Conservation (phyloP, 2,113 vertebrate genomes). For the Phrynosoma blainvillii region DNA sequence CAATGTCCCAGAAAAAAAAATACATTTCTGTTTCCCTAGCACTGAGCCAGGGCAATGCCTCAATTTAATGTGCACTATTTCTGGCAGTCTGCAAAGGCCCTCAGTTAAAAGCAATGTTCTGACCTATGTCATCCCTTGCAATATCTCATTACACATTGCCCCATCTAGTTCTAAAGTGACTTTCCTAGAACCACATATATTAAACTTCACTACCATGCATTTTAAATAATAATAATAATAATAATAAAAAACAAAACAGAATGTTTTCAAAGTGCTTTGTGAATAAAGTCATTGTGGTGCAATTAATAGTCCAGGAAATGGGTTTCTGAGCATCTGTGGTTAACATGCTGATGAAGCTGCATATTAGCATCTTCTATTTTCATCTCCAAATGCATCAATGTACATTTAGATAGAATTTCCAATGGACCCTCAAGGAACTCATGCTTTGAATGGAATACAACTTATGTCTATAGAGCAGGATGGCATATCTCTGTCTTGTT, state of each 20-base stretch:
- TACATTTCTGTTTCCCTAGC: too few relatives aligned
- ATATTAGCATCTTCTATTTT: slow-evolving; percentile 12
- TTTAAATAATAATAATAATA: not conserved
- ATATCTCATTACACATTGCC: not conserved
- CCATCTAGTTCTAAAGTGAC: not conserved
- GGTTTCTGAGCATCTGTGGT: not conserved
- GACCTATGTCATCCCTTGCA: not conserved
- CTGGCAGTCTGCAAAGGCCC: too few relatives aligned
- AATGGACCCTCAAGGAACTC: not conserved
- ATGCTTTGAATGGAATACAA: not conserved
- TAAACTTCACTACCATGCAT: not conserved
- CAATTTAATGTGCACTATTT: too few relatives aligned
- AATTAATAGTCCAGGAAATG: not conserved
- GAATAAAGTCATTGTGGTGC: not conserved
- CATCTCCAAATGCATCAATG: slow-evolving; percentile 10
- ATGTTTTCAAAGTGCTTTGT: not conserved
- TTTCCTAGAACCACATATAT: not conserved
- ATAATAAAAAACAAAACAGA: too few relatives aligned
- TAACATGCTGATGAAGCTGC: not conserved
- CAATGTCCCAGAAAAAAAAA: too few relatives aligned
- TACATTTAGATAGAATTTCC: not conserved
- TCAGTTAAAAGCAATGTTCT: not conserved
- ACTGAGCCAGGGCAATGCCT: too few relatives aligned
- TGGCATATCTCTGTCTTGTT: not conserved
- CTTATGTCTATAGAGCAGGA: not conserved